These are phyloP conservation scores for Ptychadena robeensis DNA, from an alignment of 2,797 vertebrate species.

Conservation along the genomic window DNA sequence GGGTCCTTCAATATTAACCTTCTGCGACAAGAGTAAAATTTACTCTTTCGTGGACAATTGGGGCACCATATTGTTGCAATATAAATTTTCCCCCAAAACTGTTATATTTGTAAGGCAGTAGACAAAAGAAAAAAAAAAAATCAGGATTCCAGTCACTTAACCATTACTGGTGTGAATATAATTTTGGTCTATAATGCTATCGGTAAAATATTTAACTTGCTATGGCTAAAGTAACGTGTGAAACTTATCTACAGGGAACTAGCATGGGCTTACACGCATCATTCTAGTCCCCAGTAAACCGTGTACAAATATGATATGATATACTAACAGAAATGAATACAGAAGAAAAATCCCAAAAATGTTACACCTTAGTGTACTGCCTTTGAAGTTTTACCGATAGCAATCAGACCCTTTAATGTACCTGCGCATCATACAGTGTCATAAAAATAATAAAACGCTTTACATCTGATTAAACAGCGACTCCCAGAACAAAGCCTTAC, in stretches of 20 bases:
- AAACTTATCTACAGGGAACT: not conserved
- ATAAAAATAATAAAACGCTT: slow-evolving; percentile 79
- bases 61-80: slow-evolving; percentile 45
- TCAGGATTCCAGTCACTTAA: slow-evolving; percentile 75
- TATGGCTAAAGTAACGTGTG: not conserved
- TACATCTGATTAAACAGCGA: slow-evolving; percentile 82
- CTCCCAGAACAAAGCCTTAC: slow-evolving; percentile 85
- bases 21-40: slow-evolving; percentile 65
- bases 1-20: slow-evolving; percentile 46
- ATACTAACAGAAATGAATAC: not conserved
- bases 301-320: not conserved
- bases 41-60: slow-evolving; percentile 75
- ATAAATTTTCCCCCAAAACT: not conserved
- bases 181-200: slow-evolving; percentile 65
- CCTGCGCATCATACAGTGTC: slow-evolving; percentile 75
- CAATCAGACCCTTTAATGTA: slow-evolving; percentile 79
- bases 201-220: slow-evolving; percentile 51
- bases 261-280: not conserved
- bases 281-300: not conserved
- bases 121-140: slow-evolving; percentile 75
- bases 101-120: slow-evolving; percentile 76
- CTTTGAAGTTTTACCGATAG: slow-evolving; percentile 69
- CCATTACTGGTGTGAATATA: slow-evolving; percentile 65
- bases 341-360: not conserved
- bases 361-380: slow-evolving; percentile 3